These are phyloP conservation scores for Melieria picta DNA, from an alignment of 2,888 invertebrate genomes.

Conservation along the genomic window DNA sequence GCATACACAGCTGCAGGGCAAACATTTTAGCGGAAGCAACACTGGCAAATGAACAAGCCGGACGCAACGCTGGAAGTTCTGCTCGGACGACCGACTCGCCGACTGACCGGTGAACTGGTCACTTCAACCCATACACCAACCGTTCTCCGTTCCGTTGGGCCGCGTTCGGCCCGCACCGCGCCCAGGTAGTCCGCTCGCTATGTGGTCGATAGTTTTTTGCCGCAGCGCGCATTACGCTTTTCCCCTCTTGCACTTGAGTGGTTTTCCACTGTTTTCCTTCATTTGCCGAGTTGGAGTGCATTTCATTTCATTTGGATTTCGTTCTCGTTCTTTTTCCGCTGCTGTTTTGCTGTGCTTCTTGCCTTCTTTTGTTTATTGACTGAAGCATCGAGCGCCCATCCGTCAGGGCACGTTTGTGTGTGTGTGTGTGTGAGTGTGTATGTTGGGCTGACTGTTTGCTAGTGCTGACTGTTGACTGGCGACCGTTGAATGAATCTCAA, in stretches of 20 bases:
- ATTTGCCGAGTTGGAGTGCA: conserved; percentile 16
- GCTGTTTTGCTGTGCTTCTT: not conserved
- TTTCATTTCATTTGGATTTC: conserved; percentile 8
- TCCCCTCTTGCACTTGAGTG: conserved; percentile 16
- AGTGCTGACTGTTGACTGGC: conserved; percentile 15
- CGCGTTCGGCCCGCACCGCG: no score
- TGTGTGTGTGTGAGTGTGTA: conserved; percentile 15
- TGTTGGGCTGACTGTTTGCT: conserved; percentile 15
- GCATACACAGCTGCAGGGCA: conserved; percentile 18
- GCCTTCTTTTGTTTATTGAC: conserved; percentile 18
- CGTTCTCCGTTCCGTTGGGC: no score
- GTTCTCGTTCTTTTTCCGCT: conserved; percentile 2
- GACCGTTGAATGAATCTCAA: conserved; percentile 20
- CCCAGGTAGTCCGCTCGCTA: not conserved
- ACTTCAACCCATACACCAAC: not conserved
- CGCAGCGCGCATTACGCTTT: conserved; percentile 32
- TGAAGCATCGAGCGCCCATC: conserved; percentile 12
- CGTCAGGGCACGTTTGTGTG: conserved; percentile 47
- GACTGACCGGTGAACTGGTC: not conserved
- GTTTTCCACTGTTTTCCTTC: conserved; percentile 2
- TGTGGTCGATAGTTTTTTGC: conserved; percentile 14
- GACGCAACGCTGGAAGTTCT: not conserved
- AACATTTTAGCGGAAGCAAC: conserved; percentile 10
- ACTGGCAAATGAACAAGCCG: conserved; percentile 17
- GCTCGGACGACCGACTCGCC: not conserved